Base-by-base conservation (phyloP, 2,888 invertebrate genomes). In the Pinctada fucata region DNA sequence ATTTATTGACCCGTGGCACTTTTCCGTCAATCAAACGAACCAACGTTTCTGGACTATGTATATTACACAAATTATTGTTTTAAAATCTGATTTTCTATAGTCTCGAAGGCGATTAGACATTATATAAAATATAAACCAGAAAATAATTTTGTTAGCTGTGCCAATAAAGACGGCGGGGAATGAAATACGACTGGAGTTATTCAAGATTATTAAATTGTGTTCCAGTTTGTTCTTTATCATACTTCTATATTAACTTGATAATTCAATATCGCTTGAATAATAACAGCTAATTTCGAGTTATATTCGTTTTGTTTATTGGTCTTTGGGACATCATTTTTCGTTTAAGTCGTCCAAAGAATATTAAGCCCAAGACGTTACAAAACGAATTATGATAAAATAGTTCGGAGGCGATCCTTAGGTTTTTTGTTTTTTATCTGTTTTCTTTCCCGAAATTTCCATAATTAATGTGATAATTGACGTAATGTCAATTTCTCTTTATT, bases 51-150 rank as follows among this genome's bases (percentile, higher is more conserved):
- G 80, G 80, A 80, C 75, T 80, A 72, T 80, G 78, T 80, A 80
- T 75, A 78, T 77, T 77, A 80, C 77, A 78, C 80, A 80, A 80
- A 80, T 80, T 80, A 80, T 80, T 80, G 80, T 75, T 80, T 80
- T 79, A 77, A 80, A 80, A 80, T 78, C 77, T 78, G 80, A 80
- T 80, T 80, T 80, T 75, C 80, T 75, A 67, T 78, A 80, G 77
- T 80, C 80, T 80, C 80, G 70, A 64, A 80, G 80, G 80, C 80
- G 80, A 80, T 80, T 80, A 80, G 77, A 77, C 80, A 72, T 72
- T 75, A 80, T 80, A 80, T 80, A 80, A 80, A 80, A 80, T 80
- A 80, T 75, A 80, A 80, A 80, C 80, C 80, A 75, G 74, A 73
- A 80, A 75, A 80, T 80, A 80, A 80, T 77, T 71, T 74, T 72